Conservation (phyloP, 2,797 vertebrate species). For the Valencia hispanica region DNA sequence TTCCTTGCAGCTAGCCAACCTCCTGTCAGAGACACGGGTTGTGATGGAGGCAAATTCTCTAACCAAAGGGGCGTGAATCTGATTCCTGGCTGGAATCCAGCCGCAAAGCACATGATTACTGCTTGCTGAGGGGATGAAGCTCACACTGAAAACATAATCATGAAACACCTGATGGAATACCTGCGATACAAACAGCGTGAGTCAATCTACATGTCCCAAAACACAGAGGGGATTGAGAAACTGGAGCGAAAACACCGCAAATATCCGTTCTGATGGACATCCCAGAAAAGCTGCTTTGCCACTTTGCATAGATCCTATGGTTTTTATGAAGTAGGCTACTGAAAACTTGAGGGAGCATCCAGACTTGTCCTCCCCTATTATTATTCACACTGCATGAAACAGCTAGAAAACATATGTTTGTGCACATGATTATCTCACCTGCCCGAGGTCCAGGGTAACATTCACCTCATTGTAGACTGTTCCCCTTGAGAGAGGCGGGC, state of each 20-base stretch:
- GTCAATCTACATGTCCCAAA: not conserved
- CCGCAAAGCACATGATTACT: slow-evolving; percentile 56
- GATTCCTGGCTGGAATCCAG: slow-evolving; percentile 64
- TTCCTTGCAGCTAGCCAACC: slow-evolving; percentile 63
- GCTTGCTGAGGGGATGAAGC: slow-evolving; percentile 47
- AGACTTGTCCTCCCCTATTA: slow-evolving; percentile 21
- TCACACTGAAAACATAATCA: slow-evolving; percentile 44
- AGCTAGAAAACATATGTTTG: slow-evolving; percentile 50
- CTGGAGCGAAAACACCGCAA: slow-evolving; percentile 6
- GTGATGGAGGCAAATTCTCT: slow-evolving; percentile 55
- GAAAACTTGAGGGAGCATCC: not conserved
- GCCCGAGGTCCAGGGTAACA: slow-evolving; percentile 92
- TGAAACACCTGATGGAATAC: slow-evolving; percentile 20
- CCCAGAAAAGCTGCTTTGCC: slow-evolving; percentile 1
- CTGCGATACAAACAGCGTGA: slow-evolving; percentile 22
- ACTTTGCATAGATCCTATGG: slow-evolving; percentile 3
- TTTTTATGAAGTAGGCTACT: slow-evolving; percentile 10
- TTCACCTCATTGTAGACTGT: slow-evolving; percentile 88
- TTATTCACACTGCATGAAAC: slow-evolving; percentile 47
- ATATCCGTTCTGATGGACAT: not conserved
- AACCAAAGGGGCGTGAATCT: slow-evolving; percentile 56
- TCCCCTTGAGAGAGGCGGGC: slow-evolving; percentile 91
- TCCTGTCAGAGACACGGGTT: slow-evolving; percentile 57
- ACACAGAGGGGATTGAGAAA: not conserved
- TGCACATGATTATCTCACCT: slow-evolving; percentile 82